Percentiles rank a stretch among this genome's conserved stretches.
Evolutionary conservation across 1,140 invertebrate species (phyloP).

Genomic region (Drosophila auraria): DNA sequence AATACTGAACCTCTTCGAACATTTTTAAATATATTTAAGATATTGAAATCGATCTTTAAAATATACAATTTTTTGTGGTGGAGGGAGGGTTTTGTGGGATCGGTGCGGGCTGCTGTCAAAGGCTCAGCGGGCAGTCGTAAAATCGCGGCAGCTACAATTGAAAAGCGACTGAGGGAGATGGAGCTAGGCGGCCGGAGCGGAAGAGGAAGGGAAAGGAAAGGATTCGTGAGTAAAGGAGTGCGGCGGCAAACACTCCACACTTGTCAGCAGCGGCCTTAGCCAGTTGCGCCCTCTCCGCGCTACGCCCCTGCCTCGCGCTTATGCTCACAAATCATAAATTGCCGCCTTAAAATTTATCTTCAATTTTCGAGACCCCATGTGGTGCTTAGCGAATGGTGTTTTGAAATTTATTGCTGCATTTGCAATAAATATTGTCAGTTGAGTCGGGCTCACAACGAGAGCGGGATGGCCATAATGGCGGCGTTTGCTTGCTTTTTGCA

Average conservation of each 20-base stretch:
- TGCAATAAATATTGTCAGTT: conserved; percentile 85
- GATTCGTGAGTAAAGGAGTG: conserved; percentile 73
- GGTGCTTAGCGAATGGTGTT: conserved; percentile 85
- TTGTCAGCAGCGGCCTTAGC: conserved; percentile 66
- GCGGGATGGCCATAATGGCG: conserved; percentile 56
- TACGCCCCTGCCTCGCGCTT: conserved; percentile 58
- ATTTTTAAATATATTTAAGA: background rate
- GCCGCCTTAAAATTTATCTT: conserved; percentile 85
- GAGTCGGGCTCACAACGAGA: conserved; percentile 31
- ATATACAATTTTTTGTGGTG: background rate
- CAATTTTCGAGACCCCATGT: conserved; percentile 85
- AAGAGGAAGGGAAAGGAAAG: background rate
- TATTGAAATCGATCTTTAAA: background rate
- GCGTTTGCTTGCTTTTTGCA: conserved; percentile 67
- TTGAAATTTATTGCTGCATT: conserved; percentile 85
- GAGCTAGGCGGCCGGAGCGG: conserved; percentile 12
- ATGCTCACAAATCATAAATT: conserved; percentile 85
- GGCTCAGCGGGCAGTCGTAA: conserved; percentile 69
- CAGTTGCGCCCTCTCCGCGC: conserved; percentile 3
- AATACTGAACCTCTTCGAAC: too few relatives aligned
- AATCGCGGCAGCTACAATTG: conserved; percentile 78
- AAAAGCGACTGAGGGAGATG: conserved; percentile 49
- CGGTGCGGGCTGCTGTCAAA: conserved; percentile 66
- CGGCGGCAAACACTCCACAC: conserved; percentile 82
- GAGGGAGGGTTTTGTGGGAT: conserved; percentile 25